Evolutionary conservation across 1,140 invertebrate species (phyloP).

Genomic region (Hylaeus anthracinus): DNA sequence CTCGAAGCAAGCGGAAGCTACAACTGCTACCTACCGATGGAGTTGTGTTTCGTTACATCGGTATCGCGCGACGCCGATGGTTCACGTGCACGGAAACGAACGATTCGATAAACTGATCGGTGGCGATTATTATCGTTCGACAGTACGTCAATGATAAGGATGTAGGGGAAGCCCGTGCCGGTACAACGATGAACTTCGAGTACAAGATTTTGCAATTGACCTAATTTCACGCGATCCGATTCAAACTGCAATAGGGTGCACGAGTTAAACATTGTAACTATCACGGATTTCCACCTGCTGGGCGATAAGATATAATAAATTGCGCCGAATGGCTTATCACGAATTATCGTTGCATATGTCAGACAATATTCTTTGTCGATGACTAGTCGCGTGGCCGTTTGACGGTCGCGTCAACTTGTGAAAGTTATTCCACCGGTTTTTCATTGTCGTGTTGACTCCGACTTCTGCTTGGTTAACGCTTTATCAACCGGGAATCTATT

Average conservation of each 20-base stretch:
- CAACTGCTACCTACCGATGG: not conserved
- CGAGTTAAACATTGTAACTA: not conserved
- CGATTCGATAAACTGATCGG: constrained; percentile 23
- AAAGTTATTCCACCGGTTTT: not conserved
- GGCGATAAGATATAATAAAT: not conserved
- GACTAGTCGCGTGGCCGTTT: not conserved
- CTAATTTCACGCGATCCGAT: not conserved
- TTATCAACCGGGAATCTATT: too few species aligned
- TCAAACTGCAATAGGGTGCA: not conserved
- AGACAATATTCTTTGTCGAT: not conserved
- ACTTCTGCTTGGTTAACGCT: too few species aligned
- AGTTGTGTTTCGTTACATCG: not conserved
- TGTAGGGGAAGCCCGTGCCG: constrained; percentile 27
- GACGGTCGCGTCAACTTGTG: not conserved
- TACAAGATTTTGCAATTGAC: constrained; percentile 32
- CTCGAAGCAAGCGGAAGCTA: not conserved
- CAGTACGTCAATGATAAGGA: constrained; percentile 14
- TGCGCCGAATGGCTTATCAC: not conserved
- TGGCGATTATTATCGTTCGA: constrained; percentile 12
- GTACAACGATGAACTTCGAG: constrained; percentile 13
- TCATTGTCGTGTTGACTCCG: too few species aligned
- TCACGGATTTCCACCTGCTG: not conserved
- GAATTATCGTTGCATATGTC: not conserved
- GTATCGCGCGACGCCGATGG: not conserved
- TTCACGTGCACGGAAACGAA: constrained; percentile 29